Base-by-base conservation (phyloP, 2,113 vertebrate species). In the Laticauda colubrina region DNA sequence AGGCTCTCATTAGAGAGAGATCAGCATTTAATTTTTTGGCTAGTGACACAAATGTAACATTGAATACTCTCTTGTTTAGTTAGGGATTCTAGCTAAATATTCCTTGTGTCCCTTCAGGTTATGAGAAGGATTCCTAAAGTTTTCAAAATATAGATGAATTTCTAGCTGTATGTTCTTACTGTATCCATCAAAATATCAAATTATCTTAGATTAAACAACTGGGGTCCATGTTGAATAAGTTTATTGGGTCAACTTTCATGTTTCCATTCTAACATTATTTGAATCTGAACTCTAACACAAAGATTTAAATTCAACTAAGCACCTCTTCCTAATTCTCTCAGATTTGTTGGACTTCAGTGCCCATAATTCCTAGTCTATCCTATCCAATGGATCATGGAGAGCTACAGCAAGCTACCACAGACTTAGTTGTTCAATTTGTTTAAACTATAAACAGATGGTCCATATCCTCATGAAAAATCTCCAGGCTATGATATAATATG, bases 1-100 rank as follows among this genome's bases (percentile, higher is more conserved):
- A 94, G 93, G 95, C 86, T 93, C 93, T 94, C 88, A 34, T 95
- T 94, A 95, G 91, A 96, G 92, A 95, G 87, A 81, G 51, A 69
- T 94, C 96, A 94, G 43, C 95, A 95, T 61, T 93, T 95, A 48
- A 93, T 93, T 96, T 93, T 89, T 39, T 91, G 97, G 94, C 90
- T 45, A 21, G 57, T 95, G 94, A 95, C 91, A 95, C 11, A 43
- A 94, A 94, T n/a, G 21, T 26, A 81, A 29, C 54, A 51, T 43
- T 91, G 86, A 45, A 34, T 43, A 81, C 39, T 93, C 90, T 93
- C 15, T 39, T 88, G 54, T 94, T 96, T 95, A 96, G 93, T 96
- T 94, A 94, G 90, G 89, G 34, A 94, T 93, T 96, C 34, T 39
- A 93, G 7, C 93, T 96, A 93, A 93, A 94, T 95, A 69, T 94